Evolutionary conservation across 2,113 vertebrate species (phyloP), one percentile per base, ranked within the genome.

Genomic region (Verasper variegatus): DNA sequence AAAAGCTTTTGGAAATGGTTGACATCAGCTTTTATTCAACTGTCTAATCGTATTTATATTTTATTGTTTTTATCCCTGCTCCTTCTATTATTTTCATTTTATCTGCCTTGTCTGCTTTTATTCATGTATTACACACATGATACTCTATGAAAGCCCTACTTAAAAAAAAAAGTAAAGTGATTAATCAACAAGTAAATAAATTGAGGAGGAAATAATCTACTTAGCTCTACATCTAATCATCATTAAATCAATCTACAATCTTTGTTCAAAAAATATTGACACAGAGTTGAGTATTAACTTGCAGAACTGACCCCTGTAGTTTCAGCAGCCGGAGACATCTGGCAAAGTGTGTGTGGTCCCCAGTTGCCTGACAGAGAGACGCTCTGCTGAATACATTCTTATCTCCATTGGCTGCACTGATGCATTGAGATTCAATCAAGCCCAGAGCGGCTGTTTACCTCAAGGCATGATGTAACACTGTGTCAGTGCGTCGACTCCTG

Each of bases 381-480:
- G 12, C 42, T 45, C 10, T 57, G 27, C 71, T 35, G 58, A 66
- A 51, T 47, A 60, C 45, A 64, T 42, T n/a, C 18, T 69, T 2
- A n/a, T 74, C n/a, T 31, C 31, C 59, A 64, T 76, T 67, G 78
- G 40, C 45, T 24, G 31, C 31, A 63, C 61, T 52, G 49, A 75
- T 52, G 21, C 52, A 26, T 5, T 54, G 9, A 35, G 42, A 74
- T 67, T 81, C 52, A 54, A 45, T 68, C 52, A 62, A 55, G 72
- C 23, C 14, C 24, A n/a, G 12, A 37, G 51, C 0, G 49, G 55
- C 49, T 59, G 54, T 74, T 83, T 76, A 70, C 35, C 55, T 59
- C 47, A 23, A n/a, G 6, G 31, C 26, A 40, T 76, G 85, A 87
- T 81, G 82, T 27, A 85, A 87, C 51, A 18, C 62, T 68, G 17